These are phyloP conservation scores for Polia nebulosa DNA, from an alignment of 2,888 invertebrate genomes.

Conservation along the genomic window DNA sequence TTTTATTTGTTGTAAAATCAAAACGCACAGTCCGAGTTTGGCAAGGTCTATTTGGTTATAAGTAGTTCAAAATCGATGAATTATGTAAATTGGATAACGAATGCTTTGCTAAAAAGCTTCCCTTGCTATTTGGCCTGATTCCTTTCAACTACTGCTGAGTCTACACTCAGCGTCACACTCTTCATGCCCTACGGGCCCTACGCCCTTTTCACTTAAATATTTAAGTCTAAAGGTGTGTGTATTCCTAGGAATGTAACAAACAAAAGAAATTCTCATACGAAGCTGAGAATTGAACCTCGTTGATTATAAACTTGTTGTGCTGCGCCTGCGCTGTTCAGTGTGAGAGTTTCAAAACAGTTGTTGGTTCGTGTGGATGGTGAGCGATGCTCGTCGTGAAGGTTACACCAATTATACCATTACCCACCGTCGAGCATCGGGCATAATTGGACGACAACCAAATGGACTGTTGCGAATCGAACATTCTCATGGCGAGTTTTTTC, in stretches of 20 bases:
- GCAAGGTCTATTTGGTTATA: no score
- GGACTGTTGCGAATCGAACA: conserved; percentile 63
- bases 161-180: neutral
- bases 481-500: conserved; percentile 43
- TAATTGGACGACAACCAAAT: conserved; percentile 65
- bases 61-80: neutral
- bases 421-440: conserved; percentile 27
- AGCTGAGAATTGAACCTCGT: conserved; percentile 7
- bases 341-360: conserved; percentile 53
- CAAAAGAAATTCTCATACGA: conserved; percentile 5
- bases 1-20: neutral
- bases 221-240: neutral
- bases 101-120: neutral
- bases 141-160: neutral
- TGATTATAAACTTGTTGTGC: neutral
- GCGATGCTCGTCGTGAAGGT: conserved; percentile 55
- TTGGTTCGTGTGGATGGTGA: conserved; percentile 35
- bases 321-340: conserved; percentile 2
- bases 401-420: conserved; percentile 64
- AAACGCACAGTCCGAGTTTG: neutral
- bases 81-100: neutral
- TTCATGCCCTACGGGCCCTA: neutral
- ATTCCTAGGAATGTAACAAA: neutral
- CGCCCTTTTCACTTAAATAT: neutral
- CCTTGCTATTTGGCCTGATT: neutral